phyloP scores from a whole-genome alignment of 2,888 invertebrate species.

The Machimus atricapillus region DNA sequence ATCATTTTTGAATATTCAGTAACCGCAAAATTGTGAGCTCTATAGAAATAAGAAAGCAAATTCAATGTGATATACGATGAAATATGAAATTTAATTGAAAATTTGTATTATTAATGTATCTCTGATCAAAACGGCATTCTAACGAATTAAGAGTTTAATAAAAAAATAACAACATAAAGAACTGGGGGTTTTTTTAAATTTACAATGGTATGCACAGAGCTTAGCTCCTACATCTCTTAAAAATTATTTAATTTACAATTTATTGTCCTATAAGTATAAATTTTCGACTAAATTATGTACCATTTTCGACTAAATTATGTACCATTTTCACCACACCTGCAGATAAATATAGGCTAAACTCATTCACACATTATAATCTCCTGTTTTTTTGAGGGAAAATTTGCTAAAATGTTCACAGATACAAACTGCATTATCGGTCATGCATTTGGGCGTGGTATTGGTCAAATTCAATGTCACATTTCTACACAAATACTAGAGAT shows the following conservation, averaged over 20 bases:
- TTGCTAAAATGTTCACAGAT: not conserved
- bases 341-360: not conserved
- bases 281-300: not conserved
- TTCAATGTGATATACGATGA: too few relatives aligned
- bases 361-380: not conserved
- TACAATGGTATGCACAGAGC: slow-evolving; percentile 1
- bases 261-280: slow-evolving; percentile 32
- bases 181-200: not conserved
- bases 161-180: not conserved
- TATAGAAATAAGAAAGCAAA: too few relatives aligned
- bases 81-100: too few relatives aligned
- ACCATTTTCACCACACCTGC: not conserved
- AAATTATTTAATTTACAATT: not conserved
- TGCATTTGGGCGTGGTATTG: not conserved
- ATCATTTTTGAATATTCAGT: too few relatives aligned
- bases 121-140: not conserved
- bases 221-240: not conserved
- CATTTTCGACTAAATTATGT: not conserved
- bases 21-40: too few relatives aligned
- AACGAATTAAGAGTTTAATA: not conserved
- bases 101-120: not conserved
- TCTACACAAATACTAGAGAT: not conserved
- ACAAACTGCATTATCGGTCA: not conserved
- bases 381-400: not conserved
- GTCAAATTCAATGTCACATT: not conserved